Evolutionary conservation across 2,113 vertebrate genomes (phyloP), one percentile per base, ranked within the genome.

Genomic region (Solea senegalensis): DNA sequence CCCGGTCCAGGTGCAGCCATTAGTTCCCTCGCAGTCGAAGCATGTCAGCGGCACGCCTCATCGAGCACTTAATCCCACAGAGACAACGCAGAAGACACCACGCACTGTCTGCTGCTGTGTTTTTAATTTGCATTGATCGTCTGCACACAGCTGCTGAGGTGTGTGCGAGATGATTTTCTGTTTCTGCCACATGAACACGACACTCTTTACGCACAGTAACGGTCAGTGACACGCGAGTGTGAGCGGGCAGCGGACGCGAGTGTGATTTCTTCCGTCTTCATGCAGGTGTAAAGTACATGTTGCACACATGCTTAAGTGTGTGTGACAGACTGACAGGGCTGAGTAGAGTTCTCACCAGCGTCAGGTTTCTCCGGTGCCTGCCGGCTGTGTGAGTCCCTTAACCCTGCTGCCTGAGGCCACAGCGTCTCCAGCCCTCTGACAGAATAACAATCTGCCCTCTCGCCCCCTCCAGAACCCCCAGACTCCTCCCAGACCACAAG

Each of bases 261-360:
- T 8, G 61, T 0, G 13, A 67, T 34, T 34, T 34, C 5, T 34
- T 77, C 73, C 21, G 21, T 21, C 58, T 84, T 61, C 56, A 73
- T 75, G 69, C 72, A 78, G 69, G 76, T 76, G 68, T 72, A 60
- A 80, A 52, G 73, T 85, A 67, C 72, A 44, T 75, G 72, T 84
- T 73, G 62, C 64, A 55, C 64, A 65, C 65, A 70, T 79, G 76
- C 15, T 54, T 67, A 78, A 81, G 81, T 80, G 81, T 51, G 72
- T 78, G 79, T 83, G 87, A 82, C 72, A 65, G 79, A 53, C 67
- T 80, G 85, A 83, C 86, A 70, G 65, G 58, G 39, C 11, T 68
- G 69, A 74, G 75, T 14, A 27, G 65, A 65, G 68, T 93, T 93
- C 93, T 92, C 92, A 94, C 82, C 85, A 71, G 91, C 81, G 51